Percentiles rank a stretch among this genome's conserved stretches.
phyloP scores from a whole-genome alignment of 2,113 vertebrate genomes.

The Melospiza georgiana region DNA sequence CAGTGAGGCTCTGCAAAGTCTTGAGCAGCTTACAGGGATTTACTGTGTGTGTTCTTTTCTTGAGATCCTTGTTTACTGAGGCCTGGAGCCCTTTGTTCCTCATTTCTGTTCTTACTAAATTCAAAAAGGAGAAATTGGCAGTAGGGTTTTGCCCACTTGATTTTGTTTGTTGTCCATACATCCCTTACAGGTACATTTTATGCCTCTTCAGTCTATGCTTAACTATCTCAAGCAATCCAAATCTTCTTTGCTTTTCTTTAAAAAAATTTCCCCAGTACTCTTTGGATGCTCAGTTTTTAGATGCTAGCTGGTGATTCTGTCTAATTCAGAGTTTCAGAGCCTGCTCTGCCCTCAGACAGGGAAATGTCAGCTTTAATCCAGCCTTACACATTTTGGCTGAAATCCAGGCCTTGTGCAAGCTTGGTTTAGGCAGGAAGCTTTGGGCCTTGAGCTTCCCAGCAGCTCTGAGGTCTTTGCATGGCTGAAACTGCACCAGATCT shows the following conservation, averaged over 20 bases:
- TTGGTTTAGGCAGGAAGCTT: background rate
- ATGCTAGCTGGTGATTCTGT: background rate
- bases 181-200: background rate
- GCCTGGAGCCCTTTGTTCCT: background rate
- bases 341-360: background rate
- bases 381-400: background rate
- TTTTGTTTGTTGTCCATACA: background rate
- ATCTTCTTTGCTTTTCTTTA: background rate
- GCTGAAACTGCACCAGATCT: background rate
- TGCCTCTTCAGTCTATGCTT: background rate
- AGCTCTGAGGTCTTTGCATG: background rate
- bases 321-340: background rate
- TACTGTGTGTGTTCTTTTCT: rapidly evolving
- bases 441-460: background rate
- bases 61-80: rapidly evolving
- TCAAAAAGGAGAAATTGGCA: background rate
- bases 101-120: background rate
- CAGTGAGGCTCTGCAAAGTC: background rate
- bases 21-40: background rate
- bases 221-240: background rate
- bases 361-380: background rate
- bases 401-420: background rate
- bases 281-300: background rate
- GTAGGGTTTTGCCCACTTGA: background rate
- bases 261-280: background rate